phyloP scores from a whole-genome alignment of 37 sponge, comb jelly and placozoan species.

The Diacarnus erythraeanus region DNA sequence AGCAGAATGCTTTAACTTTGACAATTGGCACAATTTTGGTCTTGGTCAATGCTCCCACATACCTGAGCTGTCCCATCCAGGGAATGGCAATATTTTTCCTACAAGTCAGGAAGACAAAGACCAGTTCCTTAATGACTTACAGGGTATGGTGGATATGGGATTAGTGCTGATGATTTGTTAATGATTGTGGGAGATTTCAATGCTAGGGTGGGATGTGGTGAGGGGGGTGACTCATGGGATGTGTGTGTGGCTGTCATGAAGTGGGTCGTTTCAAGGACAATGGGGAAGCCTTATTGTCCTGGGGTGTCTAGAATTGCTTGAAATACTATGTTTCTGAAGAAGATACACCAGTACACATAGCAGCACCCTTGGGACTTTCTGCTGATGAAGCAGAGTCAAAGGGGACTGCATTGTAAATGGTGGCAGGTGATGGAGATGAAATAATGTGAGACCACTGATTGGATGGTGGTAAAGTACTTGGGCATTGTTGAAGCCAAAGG shows the following conservation, averaged over 20 bases:
- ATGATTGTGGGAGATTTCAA: constrained; percentile 26
- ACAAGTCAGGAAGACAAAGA: constrained; percentile 19
- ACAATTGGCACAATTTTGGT: too few species aligned
- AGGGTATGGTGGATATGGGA: constrained; percentile 8
- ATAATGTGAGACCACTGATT: too few species aligned
- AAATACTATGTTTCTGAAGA: constrained; percentile 37
- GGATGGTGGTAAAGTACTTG: too few species aligned
- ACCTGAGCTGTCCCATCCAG: too few species aligned
- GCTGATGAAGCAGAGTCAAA: constrained; percentile 29
- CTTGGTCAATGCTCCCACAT: too few species aligned
- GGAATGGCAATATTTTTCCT: too few species aligned
- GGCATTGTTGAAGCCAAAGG: too few species aligned
- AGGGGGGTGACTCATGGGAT: neutral
- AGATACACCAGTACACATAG: constrained; percentile 43
- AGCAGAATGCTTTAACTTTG: too few species aligned
- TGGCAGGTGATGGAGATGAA: too few species aligned
- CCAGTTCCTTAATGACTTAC: constrained; percentile 42
- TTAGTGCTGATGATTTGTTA: constrained; percentile 33
- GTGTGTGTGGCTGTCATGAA: neutral
- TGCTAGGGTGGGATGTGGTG: constrained; percentile 38
- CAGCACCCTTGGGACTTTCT: constrained; percentile 34
- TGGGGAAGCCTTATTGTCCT: constrained; percentile 28
- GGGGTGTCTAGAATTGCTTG: constrained; percentile 37
- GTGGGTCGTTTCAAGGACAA: too few species aligned
- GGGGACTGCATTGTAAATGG: too few species aligned